These are phyloP conservation scores for Micrasema longulum DNA, from an alignment of 1,140 invertebrate species.

Conservation along the genomic window DNA sequence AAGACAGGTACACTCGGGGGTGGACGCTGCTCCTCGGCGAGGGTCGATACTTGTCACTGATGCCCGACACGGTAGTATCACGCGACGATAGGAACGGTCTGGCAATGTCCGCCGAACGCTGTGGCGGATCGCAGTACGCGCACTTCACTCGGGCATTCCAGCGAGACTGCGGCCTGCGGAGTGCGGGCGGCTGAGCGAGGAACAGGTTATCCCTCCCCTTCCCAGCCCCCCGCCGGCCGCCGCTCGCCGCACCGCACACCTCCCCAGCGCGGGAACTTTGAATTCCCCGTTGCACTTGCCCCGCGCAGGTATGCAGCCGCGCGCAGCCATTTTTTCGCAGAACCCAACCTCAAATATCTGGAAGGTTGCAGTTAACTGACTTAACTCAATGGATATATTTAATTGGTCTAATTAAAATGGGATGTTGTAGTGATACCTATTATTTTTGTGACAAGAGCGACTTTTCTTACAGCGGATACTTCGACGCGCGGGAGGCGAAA, in stretches of 20 bases:
- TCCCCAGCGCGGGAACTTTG: constrained; percentile 46
- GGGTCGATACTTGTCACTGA: too few relatives aligned
- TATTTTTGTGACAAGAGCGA: constrained; percentile 4
- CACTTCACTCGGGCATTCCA: constrained; percentile 46
- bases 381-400: constrained; percentile 39
- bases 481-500: constrained; percentile 8
- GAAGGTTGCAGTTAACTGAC: constrained; percentile 36
- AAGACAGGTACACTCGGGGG: too few relatives aligned
- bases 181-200: constrained; percentile 17
- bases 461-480: constrained; percentile 5
- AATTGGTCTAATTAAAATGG: constrained; percentile 39
- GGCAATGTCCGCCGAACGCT: constrained; percentile 25
- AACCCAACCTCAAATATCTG: constrained; percentile 47
- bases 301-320: constrained; percentile 47
- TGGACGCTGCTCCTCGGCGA: constrained; percentile 26
- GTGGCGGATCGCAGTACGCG: constrained; percentile 30
- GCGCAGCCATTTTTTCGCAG: constrained; percentile 51
- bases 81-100: constrained; percentile 1
- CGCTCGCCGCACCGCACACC: constrained; percentile 22
- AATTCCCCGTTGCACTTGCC: constrained; percentile 48
- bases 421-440: constrained; percentile 17
- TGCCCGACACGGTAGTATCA: constrained; percentile 22
- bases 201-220: constrained; percentile 38
- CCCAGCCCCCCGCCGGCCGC: background rate
- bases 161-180: constrained; percentile 44